Evolutionary conservation across 2,888 invertebrate species (phyloP), one percentile per base, ranked within the genome.

Genomic region (Danaus chrysippus): DNA sequence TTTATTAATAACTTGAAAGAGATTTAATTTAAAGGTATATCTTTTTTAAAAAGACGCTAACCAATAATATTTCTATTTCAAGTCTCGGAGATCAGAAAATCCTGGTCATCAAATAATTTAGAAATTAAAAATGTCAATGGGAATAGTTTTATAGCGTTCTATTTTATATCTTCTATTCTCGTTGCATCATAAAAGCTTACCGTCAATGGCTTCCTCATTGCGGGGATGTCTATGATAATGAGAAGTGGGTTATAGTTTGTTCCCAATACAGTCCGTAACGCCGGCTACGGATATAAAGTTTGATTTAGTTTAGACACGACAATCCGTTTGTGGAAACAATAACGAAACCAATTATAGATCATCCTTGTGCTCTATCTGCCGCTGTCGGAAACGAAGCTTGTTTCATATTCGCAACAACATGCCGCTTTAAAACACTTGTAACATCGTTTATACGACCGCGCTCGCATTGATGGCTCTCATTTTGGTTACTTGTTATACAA

Each of bases 281-380:
- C 77, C 73, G 76, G 70, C 87, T 73, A 68, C 75, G 87, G 87
- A 83, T 80, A 79, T 82, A 83, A 87, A 88, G 81, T 88, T 88
- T 87, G 84, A 87, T 88, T 87, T 83, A 86, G 86, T 87, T 87
- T 79, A 83, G 83, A 84, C 79, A 70, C 64, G 69, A 69, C 71
- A 69, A 71, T 68, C 71, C 69, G 68, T 65, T 70, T 65, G 64
- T 65, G 59, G 68, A 63, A 67, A 68, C 69, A 72, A 72, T 71
- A 72, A 68, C 67, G 65, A 68, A 70, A 67, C 71, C 70, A 70
- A 72, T 72, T 70, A 72, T 66, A 68, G 68, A 61, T 62, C 56
- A 64, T 67, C 64, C 61, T 59, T 60, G 57, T 63, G 58, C 52
- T 56, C 59, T 67, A 61, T 65, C 60, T 58, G 61, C 62, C 52